A percentile compares a stretch with the other conserved stretches of the same genome.
Evolutionary conservation across 1,140 invertebrate species (phyloP).

Genomic region (Dinoponera quadriceps): DNA sequence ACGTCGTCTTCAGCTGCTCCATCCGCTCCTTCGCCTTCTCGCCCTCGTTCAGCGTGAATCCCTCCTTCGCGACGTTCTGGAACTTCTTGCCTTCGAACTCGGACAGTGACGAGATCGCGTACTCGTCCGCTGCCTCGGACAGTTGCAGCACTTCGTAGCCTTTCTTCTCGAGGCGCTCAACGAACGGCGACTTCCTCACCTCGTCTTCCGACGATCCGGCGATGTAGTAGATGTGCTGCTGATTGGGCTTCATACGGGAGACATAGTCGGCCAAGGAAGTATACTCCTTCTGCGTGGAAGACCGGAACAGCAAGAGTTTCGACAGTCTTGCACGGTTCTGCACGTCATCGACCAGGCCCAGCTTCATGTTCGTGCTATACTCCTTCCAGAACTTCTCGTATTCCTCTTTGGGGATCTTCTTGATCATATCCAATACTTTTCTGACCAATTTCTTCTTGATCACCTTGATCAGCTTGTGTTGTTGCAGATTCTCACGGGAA

Average conservation of each 20-base stretch:
- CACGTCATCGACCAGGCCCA: conserved; percentile 99
- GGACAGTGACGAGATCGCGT: conserved; percentile 98
- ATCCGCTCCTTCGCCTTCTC: conserved; percentile 93
- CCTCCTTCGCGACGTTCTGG: conserved; percentile 99
- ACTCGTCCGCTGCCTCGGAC: conserved; percentile 99
- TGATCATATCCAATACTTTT: conserved; percentile 99
- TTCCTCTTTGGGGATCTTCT: conserved; percentile 97
- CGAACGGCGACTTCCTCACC: conserved; percentile 97
- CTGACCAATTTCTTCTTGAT: conserved; percentile 99
- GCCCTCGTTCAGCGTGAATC: conserved; percentile 94
- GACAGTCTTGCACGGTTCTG: conserved; percentile 97
- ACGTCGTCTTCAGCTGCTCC: conserved; percentile 92
- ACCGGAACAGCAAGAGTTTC: conserved; percentile 96
- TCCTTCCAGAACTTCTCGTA: conserved; percentile 99
- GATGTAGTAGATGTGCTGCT: conserved; percentile 98
- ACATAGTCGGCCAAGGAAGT: conserved; percentile 96
- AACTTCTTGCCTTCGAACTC: conserved; percentile 99
- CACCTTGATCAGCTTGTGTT: conserved; percentile 99
- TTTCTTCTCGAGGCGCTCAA: conserved; percentile 96
- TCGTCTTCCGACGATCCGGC: conserved; percentile 96
- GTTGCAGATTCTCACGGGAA: conserved; percentile 98
- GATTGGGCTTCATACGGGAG: conserved; percentile 98
- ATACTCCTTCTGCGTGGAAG: conserved; percentile 89
- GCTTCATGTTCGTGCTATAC: conserved; percentile 99
- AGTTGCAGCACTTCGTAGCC: conserved; percentile 99